phyloP scores from a whole-genome alignment of 2,113 vertebrate species.

The Megaceryle maxima region DNA sequence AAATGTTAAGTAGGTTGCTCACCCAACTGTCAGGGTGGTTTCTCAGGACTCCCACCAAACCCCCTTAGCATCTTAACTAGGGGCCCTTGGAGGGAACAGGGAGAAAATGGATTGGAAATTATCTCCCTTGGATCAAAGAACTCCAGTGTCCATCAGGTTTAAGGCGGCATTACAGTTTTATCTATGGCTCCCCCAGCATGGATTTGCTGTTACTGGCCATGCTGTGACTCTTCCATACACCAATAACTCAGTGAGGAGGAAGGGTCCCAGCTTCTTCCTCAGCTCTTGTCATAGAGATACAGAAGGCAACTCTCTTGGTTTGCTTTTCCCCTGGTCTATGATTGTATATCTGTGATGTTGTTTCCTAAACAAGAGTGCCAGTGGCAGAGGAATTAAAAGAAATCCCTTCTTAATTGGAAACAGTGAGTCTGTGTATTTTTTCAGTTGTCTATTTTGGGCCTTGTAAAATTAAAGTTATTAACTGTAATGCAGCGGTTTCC shows the following conservation, averaged over 20 bases:
- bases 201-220: neutral
- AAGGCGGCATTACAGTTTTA: neutral
- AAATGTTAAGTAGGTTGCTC: neutral
- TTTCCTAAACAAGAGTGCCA: constrained; percentile 52
- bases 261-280: neutral
- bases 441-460: constrained; percentile 73
- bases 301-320: neutral
- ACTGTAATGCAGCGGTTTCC: constrained; percentile 67
- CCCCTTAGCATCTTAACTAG: neutral
- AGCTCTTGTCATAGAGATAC: neutral
- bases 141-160: neutral
- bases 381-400: constrained; percentile 70
- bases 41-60: neutral
- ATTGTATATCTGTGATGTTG: constrained; percentile 10
- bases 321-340: neutral
- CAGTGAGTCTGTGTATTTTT: constrained; percentile 71
- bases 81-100: fast-evolving
- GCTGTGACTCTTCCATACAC: neutral
- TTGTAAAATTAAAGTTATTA: constrained; percentile 75
- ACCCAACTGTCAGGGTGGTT: neutral
- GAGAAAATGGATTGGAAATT: neutral
- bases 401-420: constrained; percentile 72
- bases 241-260: neutral
- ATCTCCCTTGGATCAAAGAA: neutral
- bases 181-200: neutral